phyloP scores from a whole-genome alignment of 2,797 vertebrate species.

The Gymnothorax reevesii region DNA sequence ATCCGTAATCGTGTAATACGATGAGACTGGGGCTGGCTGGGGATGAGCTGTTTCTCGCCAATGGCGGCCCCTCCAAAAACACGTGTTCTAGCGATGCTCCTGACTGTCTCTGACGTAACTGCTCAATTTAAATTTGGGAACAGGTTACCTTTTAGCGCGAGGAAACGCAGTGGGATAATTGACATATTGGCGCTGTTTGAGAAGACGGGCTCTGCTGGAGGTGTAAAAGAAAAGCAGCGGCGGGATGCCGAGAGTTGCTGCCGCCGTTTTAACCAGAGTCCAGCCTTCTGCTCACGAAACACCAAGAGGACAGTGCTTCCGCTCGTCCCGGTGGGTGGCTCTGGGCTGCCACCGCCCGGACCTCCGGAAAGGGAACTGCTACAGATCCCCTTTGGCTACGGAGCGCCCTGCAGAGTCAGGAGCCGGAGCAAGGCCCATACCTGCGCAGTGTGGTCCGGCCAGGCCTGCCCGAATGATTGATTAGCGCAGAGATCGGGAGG shows the following conservation, averaged over 20 bases:
- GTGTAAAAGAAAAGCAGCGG: conserved; percentile 60
- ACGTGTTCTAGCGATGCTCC: not conserved
- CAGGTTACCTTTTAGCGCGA: conserved; percentile 54
- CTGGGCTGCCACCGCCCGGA: not conserved
- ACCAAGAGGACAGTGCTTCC: not conserved
- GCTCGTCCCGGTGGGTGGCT: not conserved
- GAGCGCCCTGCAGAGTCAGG: not conserved
- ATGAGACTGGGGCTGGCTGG: not conserved
- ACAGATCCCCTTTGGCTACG: not conserved
- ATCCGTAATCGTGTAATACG: not conserved
- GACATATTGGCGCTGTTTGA: conserved; percentile 29
- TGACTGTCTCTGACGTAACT: conserved; percentile 55
- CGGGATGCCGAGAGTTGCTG: conserved; percentile 25
- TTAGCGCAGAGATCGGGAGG: conserved; percentile 51
- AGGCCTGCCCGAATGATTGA: conserved; percentile 54
- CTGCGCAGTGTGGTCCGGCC: conserved; percentile 43
- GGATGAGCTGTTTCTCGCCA: not conserved
- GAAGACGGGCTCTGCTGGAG: conserved; percentile 53
- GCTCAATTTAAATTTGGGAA: conserved; percentile 57
- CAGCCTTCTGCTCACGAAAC: not conserved
- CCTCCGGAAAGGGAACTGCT: not conserved
- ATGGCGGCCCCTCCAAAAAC: not conserved
- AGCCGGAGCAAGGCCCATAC: not conserved
- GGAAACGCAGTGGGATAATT: conserved; percentile 47
- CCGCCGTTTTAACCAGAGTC: conserved; percentile 23